Evolutionary conservation across 1,140 invertebrate species (phyloP), one percentile per base, ranked within the genome.

Genomic region (Cydia fagiglandana): DNA sequence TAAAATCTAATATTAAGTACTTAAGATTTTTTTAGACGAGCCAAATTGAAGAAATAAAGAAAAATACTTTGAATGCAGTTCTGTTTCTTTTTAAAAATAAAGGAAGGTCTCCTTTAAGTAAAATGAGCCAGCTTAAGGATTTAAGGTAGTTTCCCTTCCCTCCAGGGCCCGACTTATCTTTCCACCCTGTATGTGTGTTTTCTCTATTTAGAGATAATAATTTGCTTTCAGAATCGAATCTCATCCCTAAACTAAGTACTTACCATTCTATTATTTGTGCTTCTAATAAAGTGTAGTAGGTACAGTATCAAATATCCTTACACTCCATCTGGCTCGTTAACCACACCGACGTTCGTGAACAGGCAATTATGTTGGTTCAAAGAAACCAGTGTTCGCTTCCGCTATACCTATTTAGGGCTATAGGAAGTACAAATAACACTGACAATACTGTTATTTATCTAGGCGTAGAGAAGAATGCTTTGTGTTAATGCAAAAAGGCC

Each of bases 331-430:
- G 17, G 7, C 53, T 20, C 20, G n/a, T 24, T 61, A 61, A 17
- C 53, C 53, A n/a, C 20, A 61, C 20, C 56, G n/a, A 38, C 28
- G 66, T 3, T 70, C 66, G 66, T 70, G 66, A 9, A 41, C 66
- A 70, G 2, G 30, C 34, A 45, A 70, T 70, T 70, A 70, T 70
- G 15, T 41, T 9, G 30, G 28, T 38, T 38, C 30, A 70, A 70
- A 70, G 66, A 41, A 70, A 45, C 34, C 28, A n/a, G 4, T n/a
- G 64, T 50, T 76, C 61, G 79, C 81, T 83, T 83, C 81, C 81
- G 80, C 74, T 76, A 79, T 81, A 74, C 76, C 81, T 80, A 83
- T 83, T 81, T 75, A 70, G 34, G 79, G 64, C 76, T 74, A 20
- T 47, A 81, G 80, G 78, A 80, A 70, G 34, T 38, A 70, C 66